Base-by-base conservation (phyloP, 2,888 invertebrate species). In the Acronicta leporina region DNA sequence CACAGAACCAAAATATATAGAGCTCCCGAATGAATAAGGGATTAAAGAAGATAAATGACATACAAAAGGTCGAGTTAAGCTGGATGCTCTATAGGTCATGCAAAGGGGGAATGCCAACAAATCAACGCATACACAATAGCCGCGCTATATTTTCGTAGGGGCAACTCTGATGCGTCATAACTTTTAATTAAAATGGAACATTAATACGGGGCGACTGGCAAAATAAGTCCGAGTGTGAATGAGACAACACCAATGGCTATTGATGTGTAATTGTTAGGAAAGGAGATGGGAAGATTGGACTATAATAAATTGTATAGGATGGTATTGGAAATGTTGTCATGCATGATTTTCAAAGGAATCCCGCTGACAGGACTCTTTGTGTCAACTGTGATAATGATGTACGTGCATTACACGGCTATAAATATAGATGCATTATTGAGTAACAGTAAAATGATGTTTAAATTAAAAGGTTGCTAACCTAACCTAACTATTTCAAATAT, bases 141-240 rank as follows among this genome's bases (percentile, higher is more conserved):
- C 74, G 64, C 65, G 80, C 83, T 86, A 82, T 86, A 80, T 82
- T 79, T 79, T 82, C 77, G 77, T 82, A 82, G 84, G 85, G 87
- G 88, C 87, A 80, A 83, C 71, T 80, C 77, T 85, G 88, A 89
- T 86, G 90, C 87, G 90, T 93, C 92, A 93, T 92, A 92, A 90
- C 83, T 93, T 93, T 93, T 92, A 92, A 94, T 94, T 92, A 90
- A 90, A 91, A 89, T 82, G 85, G 88, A 84, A 85, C 90, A 87
- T 90, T 91, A 87, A 85, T 84, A 79, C 79, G 77, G 85, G 87
- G 86, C 84, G 79, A 83, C 79, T 83, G 83, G 85, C 82, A 81
- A 85, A 85, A 84, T 79, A 67, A 67, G 71, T 72, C 75, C 68
- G 50, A 73, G 81, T 79, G 81, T 80, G 86, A 84, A 83, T 79